Evolutionary conservation across 2,888 invertebrate species (phyloP), one percentile per base, ranked within the genome.

Genomic region (Amaurobius ferox): DNA sequence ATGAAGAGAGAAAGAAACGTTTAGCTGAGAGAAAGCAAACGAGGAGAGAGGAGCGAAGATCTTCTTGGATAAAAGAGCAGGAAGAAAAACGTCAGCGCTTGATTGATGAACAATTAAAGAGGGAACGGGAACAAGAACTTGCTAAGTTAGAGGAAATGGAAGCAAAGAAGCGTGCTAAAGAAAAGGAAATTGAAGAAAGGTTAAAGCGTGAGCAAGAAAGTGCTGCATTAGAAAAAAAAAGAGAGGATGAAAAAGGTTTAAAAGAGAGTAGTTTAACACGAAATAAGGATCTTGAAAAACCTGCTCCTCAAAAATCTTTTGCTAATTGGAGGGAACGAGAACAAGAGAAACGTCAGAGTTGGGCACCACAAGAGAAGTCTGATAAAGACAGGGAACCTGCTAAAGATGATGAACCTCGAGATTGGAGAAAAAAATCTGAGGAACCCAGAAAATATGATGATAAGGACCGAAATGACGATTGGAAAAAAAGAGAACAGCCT

Each of bases 11-110:
- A 67, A 90, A 90, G 87, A 89, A 89, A 72, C 90, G 91, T 39
- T 77, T 91, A 61, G 89, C 80, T 48, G 91, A 91, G 44, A 90
- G 92, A 23, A 91, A 90, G 73, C 89, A 90, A 55, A 90, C 90
- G 79, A 93, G 96, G 11, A 94, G 94, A 88, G 92, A 93, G 7
- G 93, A 94, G 64, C 93, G 96, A 3, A 93, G 94, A 87, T 93
- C 93, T 88, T 94, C 94, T 87, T 93, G 95, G 68, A 92, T 79
- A 5, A 79, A 81, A 32, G 87, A 88, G 29, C 88, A 88, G 30
- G 81, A 87, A 61, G 88, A 87, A 26, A 86, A 86, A 72, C 76
- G 81, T 19, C 80, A 94, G 83, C 81, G 76, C 30, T 68, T 73
- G 44, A 80, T 64, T 79, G 88, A 88, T 88, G 92, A 93, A 68